Evolutionary conservation across 2,888 invertebrate species (phyloP), one percentile per base, ranked within the genome.

Genomic region (Caenorhabditis virilis): DNA sequence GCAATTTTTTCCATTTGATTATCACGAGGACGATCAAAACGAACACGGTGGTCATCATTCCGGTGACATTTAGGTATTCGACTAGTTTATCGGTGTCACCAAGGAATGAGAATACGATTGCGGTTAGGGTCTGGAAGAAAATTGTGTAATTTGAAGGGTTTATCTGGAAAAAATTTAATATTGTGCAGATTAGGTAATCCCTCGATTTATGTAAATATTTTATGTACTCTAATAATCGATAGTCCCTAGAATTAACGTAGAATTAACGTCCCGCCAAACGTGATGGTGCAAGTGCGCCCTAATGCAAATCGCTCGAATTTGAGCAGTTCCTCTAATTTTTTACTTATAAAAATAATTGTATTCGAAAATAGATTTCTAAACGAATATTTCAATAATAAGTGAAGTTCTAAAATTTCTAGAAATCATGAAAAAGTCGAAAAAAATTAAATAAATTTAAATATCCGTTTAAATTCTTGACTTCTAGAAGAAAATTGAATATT

Each of bases 1-100:
- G 69, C 9, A 72, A 47, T n/a, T 60, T 45, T 45, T 65, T 67
- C 59, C 59, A 68, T 65, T 69, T 72, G 41, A 74, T 74, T n/a
- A 63, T 53, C 9, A 69, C 61, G 5, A 74, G 45, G 1, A 71
- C 72, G 0, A 55, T 30, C 2, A 74, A 43, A 0, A 66, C 61
- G 36, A 62, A 61, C 7, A 70, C 58, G 2, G 65, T 68, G 18
- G 60, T 64, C 26, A 65, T 52, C 26, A 67, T 53, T n/a, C 70
- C 68, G n/a, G 54, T 59, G 3, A 74, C 63, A 11, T 57, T 69
- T 16, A 74, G 49, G 38, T 74, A 74, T 46, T 74, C 61, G 13
- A 74, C 69, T 16, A 74, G 61, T 16, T 47, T 39, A 39, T 74
- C 69, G 15, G 69, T 66, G 52, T 66, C 53, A 7, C 74, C 74